These are phyloP conservation scores for Ophiothrix spiculata DNA, from an alignment of 35 echinoderm and acorn worm genomes.

Conservation along the genomic window DNA sequence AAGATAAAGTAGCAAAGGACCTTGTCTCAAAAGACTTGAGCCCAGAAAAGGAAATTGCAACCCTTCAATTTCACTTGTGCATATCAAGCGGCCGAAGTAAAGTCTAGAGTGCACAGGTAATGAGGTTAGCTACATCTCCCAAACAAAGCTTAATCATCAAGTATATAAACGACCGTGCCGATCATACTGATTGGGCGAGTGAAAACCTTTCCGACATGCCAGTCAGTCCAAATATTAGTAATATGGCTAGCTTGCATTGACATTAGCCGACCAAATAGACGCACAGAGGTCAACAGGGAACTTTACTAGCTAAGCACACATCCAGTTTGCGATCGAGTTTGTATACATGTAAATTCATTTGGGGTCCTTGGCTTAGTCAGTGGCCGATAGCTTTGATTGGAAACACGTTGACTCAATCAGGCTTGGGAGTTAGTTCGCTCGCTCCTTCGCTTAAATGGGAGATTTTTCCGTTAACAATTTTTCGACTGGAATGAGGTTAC, in stretches of 20 bases:
- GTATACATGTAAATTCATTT: slow-evolving; percentile 16
- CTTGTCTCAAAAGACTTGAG: too few species aligned
- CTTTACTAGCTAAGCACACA: slow-evolving; percentile 2
- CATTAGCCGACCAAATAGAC: background rate
- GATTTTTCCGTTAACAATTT: too few species aligned
- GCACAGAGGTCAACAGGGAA: background rate
- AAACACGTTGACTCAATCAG: background rate
- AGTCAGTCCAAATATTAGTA: background rate
- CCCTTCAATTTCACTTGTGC: too few species aligned
- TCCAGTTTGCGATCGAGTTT: background rate
- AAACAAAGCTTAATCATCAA: background rate
- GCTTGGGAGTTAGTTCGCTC: background rate
- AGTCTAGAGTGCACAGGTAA: background rate
- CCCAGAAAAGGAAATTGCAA: too few species aligned
- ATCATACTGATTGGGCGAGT: too few species aligned
- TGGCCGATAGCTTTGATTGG: background rate
- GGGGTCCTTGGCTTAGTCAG: background rate
- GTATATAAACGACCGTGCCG: background rate
- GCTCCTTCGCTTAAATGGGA: too few species aligned
- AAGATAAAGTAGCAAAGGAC: too few species aligned
- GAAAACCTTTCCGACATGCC: too few species aligned
- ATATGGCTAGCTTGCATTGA: slow-evolving; percentile 6
- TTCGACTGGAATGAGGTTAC: background rate
- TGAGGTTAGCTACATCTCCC: background rate
- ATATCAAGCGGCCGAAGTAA: too few species aligned